Evolutionary conservation across 2,113 vertebrate species (phyloP).

Genomic region (Sinosuthora webbiana): DNA sequence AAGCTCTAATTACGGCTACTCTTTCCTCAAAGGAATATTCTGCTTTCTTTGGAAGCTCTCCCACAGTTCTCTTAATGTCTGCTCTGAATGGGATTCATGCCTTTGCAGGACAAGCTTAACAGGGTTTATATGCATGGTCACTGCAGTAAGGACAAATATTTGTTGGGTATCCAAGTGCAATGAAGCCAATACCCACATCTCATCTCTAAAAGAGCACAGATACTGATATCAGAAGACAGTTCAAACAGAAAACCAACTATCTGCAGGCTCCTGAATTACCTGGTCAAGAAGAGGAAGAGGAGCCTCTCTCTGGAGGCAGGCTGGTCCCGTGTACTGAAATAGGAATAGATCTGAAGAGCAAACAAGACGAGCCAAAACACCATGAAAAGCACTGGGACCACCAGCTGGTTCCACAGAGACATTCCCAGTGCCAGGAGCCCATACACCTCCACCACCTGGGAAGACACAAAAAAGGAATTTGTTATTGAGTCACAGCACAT

Average conservation of each 20-base stretch:
- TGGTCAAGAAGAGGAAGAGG: slow-evolving; percentile 96
- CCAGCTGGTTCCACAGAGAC: slow-evolving; percentile 98
- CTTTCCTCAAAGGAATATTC: background rate
- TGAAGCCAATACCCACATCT: background rate
- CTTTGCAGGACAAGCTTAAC: background rate
- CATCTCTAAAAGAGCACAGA: background rate
- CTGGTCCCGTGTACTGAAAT: slow-evolving; percentile 95
- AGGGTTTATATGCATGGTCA: background rate
- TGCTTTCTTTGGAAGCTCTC: background rate
- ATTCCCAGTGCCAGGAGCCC: slow-evolving; percentile 94
- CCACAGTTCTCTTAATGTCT: background rate
- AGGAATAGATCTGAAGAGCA: slow-evolving; percentile 96
- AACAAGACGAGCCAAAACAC: slow-evolving; percentile 98
- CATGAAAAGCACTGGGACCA: slow-evolving; percentile 97
- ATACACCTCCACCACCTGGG: slow-evolving; percentile 95
- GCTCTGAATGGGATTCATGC: background rate
- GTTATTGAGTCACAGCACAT: background rate
- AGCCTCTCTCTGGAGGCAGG: slow-evolving; percentile 94
- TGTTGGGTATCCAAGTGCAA: background rate
- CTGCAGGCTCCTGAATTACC: slow-evolving; percentile 71
- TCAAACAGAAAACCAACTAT: background rate
- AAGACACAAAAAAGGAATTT: background rate
- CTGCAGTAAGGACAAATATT: background rate
- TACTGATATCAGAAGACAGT: background rate
- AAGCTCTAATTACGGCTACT: background rate